Conservation (phyloP, 2,797 vertebrate species). For the Nasua narica region DNA sequence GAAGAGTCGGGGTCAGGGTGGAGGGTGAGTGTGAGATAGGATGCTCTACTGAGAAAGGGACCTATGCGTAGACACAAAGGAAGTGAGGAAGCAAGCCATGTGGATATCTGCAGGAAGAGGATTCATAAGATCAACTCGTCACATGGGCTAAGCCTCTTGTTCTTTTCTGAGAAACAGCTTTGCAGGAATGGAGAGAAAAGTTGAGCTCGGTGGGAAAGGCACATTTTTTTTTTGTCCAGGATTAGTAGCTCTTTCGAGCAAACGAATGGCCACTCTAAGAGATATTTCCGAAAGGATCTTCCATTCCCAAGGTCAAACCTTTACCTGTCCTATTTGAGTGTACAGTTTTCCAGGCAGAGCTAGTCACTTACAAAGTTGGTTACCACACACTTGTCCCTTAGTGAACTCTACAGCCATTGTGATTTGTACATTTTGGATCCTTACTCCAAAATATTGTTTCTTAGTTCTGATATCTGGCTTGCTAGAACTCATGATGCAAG, state of each 20-base stretch:
- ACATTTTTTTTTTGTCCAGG: neutral
- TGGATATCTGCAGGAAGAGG: neutral
- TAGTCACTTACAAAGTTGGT: neutral
- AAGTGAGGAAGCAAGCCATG: neutral
- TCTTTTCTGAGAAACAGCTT: neutral
- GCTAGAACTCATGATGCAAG: neutral
- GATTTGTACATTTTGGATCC: neutral
- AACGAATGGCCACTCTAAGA: neutral
- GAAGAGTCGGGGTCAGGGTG: neutral
- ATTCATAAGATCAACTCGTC: neutral
- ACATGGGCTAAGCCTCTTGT: neutral
- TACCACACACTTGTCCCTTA: rapidly evolving
- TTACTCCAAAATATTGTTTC: neutral
- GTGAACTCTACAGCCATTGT: neutral
- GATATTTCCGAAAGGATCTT: neutral
- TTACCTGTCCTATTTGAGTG: rapidly evolving
- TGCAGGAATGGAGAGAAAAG: neutral
- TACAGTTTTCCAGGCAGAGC: neutral
- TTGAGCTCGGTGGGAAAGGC: neutral
- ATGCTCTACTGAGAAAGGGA: neutral
- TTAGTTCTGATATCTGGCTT: neutral
- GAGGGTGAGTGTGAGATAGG: rapidly evolving
- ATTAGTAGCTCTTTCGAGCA: neutral
- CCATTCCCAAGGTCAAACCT: neutral
- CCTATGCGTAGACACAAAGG: neutral